phyloP scores from a whole-genome alignment of 2,113 vertebrate genomes.

The Acrocephalus kingi region DNA sequence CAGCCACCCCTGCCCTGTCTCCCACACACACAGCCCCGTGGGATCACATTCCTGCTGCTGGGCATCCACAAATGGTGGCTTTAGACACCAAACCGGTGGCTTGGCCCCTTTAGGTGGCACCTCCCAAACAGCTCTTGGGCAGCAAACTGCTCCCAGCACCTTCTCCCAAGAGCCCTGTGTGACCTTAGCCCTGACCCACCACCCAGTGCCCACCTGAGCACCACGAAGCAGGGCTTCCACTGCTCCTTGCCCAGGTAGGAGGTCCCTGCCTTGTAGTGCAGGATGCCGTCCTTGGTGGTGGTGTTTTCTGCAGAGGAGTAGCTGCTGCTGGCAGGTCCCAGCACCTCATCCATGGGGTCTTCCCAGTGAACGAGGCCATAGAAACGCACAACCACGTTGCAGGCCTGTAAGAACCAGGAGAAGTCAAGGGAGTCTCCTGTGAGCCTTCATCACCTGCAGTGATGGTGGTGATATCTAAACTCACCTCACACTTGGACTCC shows the following conservation, averaged over 20 bases:
- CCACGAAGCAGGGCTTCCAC: slow-evolving; percentile 93
- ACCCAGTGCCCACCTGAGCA: slow-evolving; percentile 82
- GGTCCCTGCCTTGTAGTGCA: slow-evolving; percentile 87
- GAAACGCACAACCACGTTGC: slow-evolving; percentile 81
- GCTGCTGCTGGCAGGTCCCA: slow-evolving; percentile 66
- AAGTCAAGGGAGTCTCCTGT: fast-evolving
- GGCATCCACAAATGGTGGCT: not conserved
- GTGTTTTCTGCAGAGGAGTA: slow-evolving; percentile 20
- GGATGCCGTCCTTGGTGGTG: slow-evolving; percentile 85
- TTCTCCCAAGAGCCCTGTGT: not conserved
- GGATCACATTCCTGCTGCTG: not conserved
- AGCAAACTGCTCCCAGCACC: not conserved
- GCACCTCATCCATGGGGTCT: slow-evolving; percentile 85
- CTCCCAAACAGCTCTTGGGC: not conserved
- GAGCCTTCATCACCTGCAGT: fast-evolving
- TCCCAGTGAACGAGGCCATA: slow-evolving; percentile 97
- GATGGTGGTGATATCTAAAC: not conserved
- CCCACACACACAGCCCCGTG: fast-evolving
- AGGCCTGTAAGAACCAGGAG: slow-evolving; percentile 66
- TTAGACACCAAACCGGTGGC: not conserved
- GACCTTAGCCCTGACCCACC: not conserved
- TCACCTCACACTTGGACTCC: slow-evolving; percentile 92
- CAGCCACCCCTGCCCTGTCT: not conserved
- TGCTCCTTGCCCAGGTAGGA: slow-evolving; percentile 94
- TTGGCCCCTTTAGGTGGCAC: not conserved